Base-by-base conservation (phyloP, 1,140 invertebrate genomes). In the Lepeophtheirus salmonis region DNA sequence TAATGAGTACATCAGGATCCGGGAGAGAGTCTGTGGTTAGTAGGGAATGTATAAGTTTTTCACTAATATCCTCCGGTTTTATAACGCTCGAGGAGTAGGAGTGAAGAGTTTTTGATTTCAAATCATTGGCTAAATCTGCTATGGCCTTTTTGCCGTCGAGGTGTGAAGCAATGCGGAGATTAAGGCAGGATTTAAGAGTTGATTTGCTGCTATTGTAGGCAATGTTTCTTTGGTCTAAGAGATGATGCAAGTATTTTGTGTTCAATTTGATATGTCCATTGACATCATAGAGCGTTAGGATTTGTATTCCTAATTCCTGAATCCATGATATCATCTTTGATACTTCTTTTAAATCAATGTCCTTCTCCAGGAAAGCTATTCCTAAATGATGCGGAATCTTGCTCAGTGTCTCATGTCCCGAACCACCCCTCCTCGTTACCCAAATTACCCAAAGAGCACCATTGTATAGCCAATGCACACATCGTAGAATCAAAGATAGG, bases 1-100 rank as follows among this genome's bases (percentile, higher is more conserved):
- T 14, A 21, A 60, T 20, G 16, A 60, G 3, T 24, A 60, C 10
- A 12, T 60, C 57, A 17, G 57, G 57, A 24, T 60, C 57, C 4
- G 57, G 57, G 18, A 52, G 49, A 12, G 21, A 17, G 14, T 16
- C 16, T 18, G 16, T 12, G 3, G 20, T 16, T 3, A 57, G 16
- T 3, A 30, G 18, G 2, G 30, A 52, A 50, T 3, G 1, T 21
- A 60, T 2, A 2, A 60, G 23, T 30, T 16, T 17, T 22, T 60
- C 57, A 51, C 49, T 51, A 20, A 60, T 50, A 22, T 50, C n/a
- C 16, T 51, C 13, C 10, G 20, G n/a, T 3, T 50, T 21, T 18
- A 60, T 6, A 51, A 24, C 26, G 2, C 26, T 25, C 12, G 16
- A 17, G n/a, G n/a, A n/a, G n/a, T n/a, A n/a, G n/a, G n/a, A n/a